Evolutionary conservation across 2,113 vertebrate genomes (phyloP).

Genomic region (Zosterops hypoxanthus): DNA sequence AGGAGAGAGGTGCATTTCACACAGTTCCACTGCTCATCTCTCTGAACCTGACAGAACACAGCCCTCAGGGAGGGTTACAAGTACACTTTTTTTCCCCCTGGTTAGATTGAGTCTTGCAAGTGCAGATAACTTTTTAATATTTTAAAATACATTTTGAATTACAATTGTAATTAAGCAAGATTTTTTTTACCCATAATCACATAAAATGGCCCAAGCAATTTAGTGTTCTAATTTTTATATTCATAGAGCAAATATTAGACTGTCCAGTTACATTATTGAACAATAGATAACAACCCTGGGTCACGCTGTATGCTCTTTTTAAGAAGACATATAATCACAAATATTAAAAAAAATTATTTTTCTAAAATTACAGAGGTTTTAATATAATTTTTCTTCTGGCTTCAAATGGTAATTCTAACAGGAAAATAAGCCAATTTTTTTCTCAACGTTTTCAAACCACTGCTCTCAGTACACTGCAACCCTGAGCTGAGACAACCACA

Average conservation of each 20-base stretch:
- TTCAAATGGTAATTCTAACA: background rate
- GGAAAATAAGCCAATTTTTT: background rate
- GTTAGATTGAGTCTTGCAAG: background rate
- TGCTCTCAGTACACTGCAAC: background rate
- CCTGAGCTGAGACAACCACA: background rate
- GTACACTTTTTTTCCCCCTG: background rate
- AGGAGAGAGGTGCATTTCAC: background rate
- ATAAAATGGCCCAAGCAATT: constrained; percentile 38
- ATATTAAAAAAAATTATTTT: background rate
- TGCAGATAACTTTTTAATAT: constrained; percentile 52
- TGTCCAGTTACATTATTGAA: constrained; percentile 46
- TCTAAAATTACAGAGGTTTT: background rate
- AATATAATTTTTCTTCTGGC: background rate
- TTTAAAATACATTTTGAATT: constrained; percentile 64
- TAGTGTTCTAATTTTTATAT: constrained; percentile 36
- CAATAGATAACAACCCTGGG: constrained; percentile 5
- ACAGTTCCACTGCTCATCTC: background rate
- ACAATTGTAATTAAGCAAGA: constrained; percentile 47
- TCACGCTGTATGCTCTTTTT: background rate
- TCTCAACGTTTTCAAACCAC: background rate
- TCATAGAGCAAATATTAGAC: constrained; percentile 54
- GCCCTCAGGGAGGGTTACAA: background rate
- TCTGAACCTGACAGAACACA: background rate
- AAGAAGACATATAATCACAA: background rate
- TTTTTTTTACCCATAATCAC: background rate